A percentile compares a stretch with the other conserved stretches of the same genome.
Conservation (phyloP, 2,888 invertebrate genomes). For the Gasteruption jaculator region DNA sequence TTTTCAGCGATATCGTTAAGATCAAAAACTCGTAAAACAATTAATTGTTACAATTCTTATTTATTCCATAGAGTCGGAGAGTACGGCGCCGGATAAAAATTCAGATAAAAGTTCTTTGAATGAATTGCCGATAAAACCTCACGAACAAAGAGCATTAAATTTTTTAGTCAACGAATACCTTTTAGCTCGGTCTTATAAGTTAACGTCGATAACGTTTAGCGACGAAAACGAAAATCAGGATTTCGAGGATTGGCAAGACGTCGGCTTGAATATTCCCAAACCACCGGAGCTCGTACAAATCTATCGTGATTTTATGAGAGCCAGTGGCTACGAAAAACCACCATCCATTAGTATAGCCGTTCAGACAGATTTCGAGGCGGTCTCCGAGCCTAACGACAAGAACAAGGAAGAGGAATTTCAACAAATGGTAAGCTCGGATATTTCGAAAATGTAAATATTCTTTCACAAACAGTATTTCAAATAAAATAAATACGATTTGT, state of each 20-base stretch:
- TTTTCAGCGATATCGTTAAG: neutral
- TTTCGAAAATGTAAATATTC: neutral
- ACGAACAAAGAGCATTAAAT: conserved; percentile 79
- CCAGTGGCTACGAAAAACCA: conserved; percentile 52
- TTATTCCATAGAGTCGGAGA: conserved; percentile 55
- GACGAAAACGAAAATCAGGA: conserved; percentile 91
- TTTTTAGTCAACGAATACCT: conserved; percentile 85
- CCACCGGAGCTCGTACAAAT: conserved; percentile 70
- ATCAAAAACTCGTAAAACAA: neutral
- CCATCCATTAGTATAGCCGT: conserved; percentile 52
- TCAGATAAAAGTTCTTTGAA: conserved; percentile 44
- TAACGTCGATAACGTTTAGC: conserved; percentile 85
- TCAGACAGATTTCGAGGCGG: conserved; percentile 35
- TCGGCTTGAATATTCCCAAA: conserved; percentile 79
- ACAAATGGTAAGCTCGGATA: conserved; percentile 27
- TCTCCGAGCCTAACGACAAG: conserved; percentile 21
- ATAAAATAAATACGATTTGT: conserved; percentile 1
- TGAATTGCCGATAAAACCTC: conserved; percentile 64
- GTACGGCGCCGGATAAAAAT: conserved; percentile 53
- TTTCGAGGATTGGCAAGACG: conserved; percentile 91
- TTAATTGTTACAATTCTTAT: conserved; percentile 6
- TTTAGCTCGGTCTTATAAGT: conserved; percentile 72
- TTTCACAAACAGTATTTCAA: conserved; percentile 1
- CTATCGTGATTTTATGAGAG: conserved; percentile 58
- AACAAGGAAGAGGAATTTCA: conserved; percentile 29